A percentile compares a stretch with the other conserved stretches of the same genome.
phyloP scores from a whole-genome alignment of 2,888 invertebrate genomes.

The Chesias legatella region DNA sequence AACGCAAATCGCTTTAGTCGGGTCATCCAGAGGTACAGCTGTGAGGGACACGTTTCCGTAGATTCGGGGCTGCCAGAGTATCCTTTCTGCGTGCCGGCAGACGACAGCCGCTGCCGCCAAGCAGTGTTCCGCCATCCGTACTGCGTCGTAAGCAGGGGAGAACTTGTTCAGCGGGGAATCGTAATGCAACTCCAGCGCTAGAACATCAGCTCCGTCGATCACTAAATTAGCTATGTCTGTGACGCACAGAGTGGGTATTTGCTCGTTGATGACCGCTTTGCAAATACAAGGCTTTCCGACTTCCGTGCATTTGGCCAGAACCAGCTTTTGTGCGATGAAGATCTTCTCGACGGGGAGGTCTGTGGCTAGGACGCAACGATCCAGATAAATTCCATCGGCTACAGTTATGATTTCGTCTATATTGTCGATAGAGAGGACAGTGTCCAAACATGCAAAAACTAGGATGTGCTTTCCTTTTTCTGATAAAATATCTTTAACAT shows the following conservation, averaged over 20 bases:
- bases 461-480: constrained; percentile 69
- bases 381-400: constrained; percentile 93
- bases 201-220: constrained; percentile 93
- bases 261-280: constrained; percentile 92
- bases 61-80: constrained; percentile 88
- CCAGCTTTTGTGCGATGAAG: constrained; percentile 92
- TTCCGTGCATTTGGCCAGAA: constrained; percentile 91
- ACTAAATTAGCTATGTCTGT: constrained; percentile 95
- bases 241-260: constrained; percentile 87
- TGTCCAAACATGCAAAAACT: constrained; percentile 62
- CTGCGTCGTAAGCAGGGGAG: constrained; percentile 49
- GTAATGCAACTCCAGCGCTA: constrained; percentile 85
- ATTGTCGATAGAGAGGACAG: constrained; percentile 57
- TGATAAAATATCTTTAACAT: constrained; percentile 49
- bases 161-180: constrained; percentile 64
- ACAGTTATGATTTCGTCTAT: constrained; percentile 88
- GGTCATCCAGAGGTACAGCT: constrained; percentile 78
- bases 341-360: constrained; percentile 93
- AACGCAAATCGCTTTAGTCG: constrained; percentile 75
- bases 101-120: constrained; percentile 86
- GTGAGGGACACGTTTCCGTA: constrained; percentile 85
- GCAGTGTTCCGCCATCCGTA: constrained; percentile 82
- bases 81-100: constrained; percentile 92
- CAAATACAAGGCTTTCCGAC: constrained; percentile 93
- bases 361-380: constrained; percentile 90